Evolutionary conservation across 2,113 vertebrate species (phyloP).

Genomic region (Bufo bufo): DNA sequence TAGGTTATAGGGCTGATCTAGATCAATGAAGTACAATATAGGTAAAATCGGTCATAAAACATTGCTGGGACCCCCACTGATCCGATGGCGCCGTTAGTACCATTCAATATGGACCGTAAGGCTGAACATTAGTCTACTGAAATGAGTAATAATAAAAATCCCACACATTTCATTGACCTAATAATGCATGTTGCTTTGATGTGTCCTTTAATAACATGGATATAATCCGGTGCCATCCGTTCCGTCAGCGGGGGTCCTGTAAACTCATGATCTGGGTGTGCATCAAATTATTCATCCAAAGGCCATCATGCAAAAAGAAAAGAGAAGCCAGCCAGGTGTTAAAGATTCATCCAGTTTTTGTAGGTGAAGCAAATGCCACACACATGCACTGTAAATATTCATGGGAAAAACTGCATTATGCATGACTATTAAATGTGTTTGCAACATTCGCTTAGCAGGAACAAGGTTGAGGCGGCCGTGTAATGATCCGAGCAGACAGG

Average conservation of each 20-base stretch:
- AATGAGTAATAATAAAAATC: too few species aligned
- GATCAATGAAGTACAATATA: background rate
- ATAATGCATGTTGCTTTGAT: background rate
- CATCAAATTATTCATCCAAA: constrained; percentile 34
- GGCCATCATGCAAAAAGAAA: constrained; percentile 26
- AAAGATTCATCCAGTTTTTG: constrained; percentile 51
- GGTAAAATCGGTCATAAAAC: background rate
- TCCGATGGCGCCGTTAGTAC: background rate
- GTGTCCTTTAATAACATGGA: background rate
- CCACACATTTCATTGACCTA: too few species aligned
- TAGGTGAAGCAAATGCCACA: constrained; percentile 51
- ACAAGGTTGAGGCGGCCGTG: constrained; percentile 17
- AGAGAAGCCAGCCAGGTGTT: constrained; percentile 39
- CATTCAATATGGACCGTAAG: too few species aligned
- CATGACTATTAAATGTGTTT: constrained; percentile 53
- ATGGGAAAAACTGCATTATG: constrained; percentile 51
- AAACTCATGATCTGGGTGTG: background rate
- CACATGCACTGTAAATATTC: constrained; percentile 55
- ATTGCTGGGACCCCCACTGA: background rate
- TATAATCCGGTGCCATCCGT: background rate
- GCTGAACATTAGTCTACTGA: too few species aligned
- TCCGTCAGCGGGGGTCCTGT: background rate
- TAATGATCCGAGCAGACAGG: constrained; percentile 7
- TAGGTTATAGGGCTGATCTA: too few species aligned
- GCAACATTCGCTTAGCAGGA: constrained; percentile 54